Conservation (phyloP, 2,113 vertebrate genomes). For the Anhinga anhinga region DNA sequence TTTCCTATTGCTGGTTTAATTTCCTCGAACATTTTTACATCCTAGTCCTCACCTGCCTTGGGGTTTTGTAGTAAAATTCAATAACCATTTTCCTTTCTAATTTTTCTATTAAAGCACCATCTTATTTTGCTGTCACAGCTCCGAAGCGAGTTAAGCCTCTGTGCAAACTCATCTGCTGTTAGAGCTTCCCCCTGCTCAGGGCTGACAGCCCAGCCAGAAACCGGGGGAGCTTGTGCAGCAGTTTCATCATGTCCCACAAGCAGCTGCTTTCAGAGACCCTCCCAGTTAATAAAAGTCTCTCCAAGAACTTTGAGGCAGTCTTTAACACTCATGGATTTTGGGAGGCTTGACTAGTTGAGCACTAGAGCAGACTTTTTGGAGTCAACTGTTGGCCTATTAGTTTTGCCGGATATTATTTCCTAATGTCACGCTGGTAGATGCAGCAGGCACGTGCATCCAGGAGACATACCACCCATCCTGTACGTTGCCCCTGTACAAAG, state of each 20-base stretch:
- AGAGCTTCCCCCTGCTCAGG: not conserved
- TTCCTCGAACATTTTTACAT: slow-evolving; percentile 54
- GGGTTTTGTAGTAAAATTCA: slow-evolving; percentile 56
- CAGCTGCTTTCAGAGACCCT: not conserved
- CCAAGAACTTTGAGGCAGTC: not conserved
- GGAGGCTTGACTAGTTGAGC: not conserved
- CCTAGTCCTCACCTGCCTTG: slow-evolving; percentile 37
- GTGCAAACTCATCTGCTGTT: not conserved
- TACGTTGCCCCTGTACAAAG: not conserved
- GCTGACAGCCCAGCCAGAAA: not conserved
- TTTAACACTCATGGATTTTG: not conserved
- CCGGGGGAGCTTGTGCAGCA: not conserved
- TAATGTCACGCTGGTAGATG: not conserved
- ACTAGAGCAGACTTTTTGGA: not conserved
- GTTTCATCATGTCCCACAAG: not conserved
- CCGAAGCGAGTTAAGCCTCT: not conserved
- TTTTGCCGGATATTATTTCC: not conserved
- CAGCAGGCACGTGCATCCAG: not conserved
- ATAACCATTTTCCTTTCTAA: slow-evolving; percentile 59
- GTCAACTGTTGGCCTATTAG: not conserved
- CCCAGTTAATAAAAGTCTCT: not conserved
- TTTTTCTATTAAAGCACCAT: slow-evolving; percentile 24
- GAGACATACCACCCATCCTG: not conserved
- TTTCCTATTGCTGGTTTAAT: slow-evolving; percentile 62
- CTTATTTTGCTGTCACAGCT: not conserved